These are phyloP conservation scores for Ptychadena robeensis DNA, from an alignment of 2,797 vertebrate species.

Conservation along the genomic window DNA sequence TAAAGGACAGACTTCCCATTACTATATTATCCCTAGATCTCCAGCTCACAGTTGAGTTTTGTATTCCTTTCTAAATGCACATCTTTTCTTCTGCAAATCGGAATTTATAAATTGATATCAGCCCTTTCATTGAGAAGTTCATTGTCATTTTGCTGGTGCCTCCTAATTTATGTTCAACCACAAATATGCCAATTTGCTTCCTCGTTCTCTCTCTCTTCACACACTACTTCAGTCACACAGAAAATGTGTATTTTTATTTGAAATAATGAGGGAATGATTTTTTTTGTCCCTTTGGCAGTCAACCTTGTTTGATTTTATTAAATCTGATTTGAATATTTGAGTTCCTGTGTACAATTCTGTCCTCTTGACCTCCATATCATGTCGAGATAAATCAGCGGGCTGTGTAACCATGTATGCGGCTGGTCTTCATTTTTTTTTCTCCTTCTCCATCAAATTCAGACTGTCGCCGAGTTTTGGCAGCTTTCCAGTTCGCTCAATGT, in stretches of 20 bases:
- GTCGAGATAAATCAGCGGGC: conserved; percentile 47
- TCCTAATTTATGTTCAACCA: conserved; percentile 26
- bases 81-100: not conserved
- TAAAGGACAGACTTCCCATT: not conserved
- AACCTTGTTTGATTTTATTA: conserved; percentile 30
- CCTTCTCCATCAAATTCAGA: conserved; percentile 22
- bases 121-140: not conserved
- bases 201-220: conserved; percentile 6
- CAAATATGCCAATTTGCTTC: conserved; percentile 24
- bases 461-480: conserved; percentile 37
- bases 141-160: conserved; percentile 2
- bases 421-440: conserved; percentile 16
- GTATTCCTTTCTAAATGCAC: not conserved
- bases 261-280: conserved; percentile 22
- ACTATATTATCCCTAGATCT: not conserved
- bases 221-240: conserved; percentile 5
- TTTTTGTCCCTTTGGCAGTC: conserved; percentile 30
- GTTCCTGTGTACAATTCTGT: conserved; percentile 28
- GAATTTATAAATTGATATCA: not conserved
- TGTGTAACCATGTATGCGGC: conserved; percentile 29
- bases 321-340: conserved; percentile 45
- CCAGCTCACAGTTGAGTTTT: not conserved
- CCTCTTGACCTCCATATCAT: conserved; percentile 40
- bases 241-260: conserved; percentile 26
- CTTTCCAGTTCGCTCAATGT: conserved; percentile 41